These are phyloP conservation scores for Esox niger DNA, from an alignment of 2,113 vertebrate genomes.

Conservation along the genomic window DNA sequence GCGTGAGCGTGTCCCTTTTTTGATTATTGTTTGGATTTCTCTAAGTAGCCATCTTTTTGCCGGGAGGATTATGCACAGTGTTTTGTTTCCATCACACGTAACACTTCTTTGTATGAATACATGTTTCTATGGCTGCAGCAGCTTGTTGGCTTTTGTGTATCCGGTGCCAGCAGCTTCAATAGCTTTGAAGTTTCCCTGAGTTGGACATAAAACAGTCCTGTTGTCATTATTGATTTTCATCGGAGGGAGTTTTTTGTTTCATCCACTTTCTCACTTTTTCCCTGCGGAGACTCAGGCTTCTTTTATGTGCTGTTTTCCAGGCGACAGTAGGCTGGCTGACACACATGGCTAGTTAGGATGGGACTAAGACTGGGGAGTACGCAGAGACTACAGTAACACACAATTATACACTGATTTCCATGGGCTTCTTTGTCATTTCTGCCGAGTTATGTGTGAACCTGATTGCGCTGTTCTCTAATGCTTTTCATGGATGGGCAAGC, in stretches of 20 bases:
- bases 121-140: constrained; percentile 11
- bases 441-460: background rate
- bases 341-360: background rate
- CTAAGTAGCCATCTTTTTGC: background rate
- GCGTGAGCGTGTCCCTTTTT: too few species aligned
- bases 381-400: background rate
- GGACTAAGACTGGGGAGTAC: background rate
- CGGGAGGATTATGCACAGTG: constrained; percentile 9
- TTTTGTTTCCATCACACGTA: background rate
- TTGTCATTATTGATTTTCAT: constrained; percentile 43
- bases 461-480: background rate
- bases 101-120: constrained; percentile 18
- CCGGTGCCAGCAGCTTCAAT: constrained; percentile 3
- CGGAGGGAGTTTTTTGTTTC: constrained; percentile 37
- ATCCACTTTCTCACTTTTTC: constrained; percentile 15
- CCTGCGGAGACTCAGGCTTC: constrained; percentile 1
- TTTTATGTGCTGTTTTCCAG: background rate
- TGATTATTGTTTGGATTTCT: background rate
- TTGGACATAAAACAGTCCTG: constrained; percentile 31
- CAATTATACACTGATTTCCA: too few species aligned
- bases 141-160: constrained; percentile 14
- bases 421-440: background rate
- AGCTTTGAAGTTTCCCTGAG: constrained; percentile 41
- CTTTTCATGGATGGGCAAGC: background rate
- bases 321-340: background rate